phyloP scores from a whole-genome alignment of 2,797 vertebrate species.

The Catostomus latipinnis region DNA sequence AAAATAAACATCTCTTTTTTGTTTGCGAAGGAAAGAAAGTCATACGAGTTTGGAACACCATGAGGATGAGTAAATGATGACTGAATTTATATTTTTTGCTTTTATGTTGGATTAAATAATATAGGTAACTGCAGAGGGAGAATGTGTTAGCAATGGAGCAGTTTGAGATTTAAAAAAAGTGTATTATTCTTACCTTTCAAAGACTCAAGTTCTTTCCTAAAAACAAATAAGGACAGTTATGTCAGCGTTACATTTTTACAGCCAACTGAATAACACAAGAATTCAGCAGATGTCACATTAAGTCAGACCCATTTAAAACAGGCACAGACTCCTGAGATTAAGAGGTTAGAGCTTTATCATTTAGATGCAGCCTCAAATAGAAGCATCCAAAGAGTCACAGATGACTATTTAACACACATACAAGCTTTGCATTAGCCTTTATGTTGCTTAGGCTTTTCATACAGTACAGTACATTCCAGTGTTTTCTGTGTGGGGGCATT shows the following conservation, averaged over 20 bases:
- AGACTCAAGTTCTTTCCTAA: constrained; percentile 89
- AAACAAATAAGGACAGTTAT: constrained; percentile 51
- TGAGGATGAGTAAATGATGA: background rate
- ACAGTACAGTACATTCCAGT: background rate
- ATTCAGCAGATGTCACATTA: constrained; percentile 28
- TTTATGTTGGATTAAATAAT: background rate
- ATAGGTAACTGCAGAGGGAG: background rate
- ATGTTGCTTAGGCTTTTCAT: background rate
- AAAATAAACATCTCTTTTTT: background rate
- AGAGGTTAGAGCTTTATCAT: constrained; percentile 29
- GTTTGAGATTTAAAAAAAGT: background rate
- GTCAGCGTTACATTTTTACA: background rate
- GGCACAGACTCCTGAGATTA: background rate
- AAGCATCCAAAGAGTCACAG: background rate
- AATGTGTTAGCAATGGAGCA: background rate
- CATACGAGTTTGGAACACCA: background rate
- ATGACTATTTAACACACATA: constrained; percentile 21
- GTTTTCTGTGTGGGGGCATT: background rate
- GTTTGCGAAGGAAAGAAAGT: background rate
- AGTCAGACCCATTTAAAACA: constrained; percentile 1
- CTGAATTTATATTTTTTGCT: background rate
- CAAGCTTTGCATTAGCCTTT: background rate
- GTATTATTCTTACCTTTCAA: constrained; percentile 86
- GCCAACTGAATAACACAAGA: background rate
- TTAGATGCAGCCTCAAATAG: constrained; percentile 35